phyloP scores from a whole-genome alignment of 1,140 invertebrate genomes.

The Fopius arisanus region DNA sequence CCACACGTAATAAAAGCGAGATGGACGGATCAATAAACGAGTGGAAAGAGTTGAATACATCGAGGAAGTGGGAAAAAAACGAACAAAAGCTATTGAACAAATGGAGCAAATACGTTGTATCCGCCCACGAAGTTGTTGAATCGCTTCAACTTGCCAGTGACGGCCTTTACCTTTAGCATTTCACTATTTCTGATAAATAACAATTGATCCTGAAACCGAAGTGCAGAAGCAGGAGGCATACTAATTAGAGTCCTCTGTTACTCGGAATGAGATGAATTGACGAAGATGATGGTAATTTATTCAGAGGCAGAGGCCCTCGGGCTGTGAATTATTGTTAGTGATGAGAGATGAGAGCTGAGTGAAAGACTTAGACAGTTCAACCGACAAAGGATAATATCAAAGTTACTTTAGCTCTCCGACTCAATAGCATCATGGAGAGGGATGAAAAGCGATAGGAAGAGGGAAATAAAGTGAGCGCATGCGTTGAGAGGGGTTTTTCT shows the following conservation, averaged over 20 bases:
- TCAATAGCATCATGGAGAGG: slow-evolving; percentile 13
- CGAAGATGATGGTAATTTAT: slow-evolving; percentile 27
- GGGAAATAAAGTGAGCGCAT: not conserved
- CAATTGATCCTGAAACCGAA: not conserved
- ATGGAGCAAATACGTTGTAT: not conserved
- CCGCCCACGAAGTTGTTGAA: slow-evolving; percentile 19
- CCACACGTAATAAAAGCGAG: not conserved
- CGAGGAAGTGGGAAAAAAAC: not conserved
- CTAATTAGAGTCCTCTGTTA: too few species aligned
- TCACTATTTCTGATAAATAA: not conserved
- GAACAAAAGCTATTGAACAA: not conserved
- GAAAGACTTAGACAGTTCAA: too few species aligned
- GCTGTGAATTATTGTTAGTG: slow-evolving; percentile 33
- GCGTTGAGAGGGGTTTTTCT: not conserved
- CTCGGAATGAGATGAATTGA: slow-evolving; percentile 3
- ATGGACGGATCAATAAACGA: slow-evolving; percentile 18
- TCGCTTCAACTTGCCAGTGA: not conserved
- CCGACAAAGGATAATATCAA: too few species aligned
- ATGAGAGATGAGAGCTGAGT: too few species aligned
- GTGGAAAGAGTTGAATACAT: slow-evolving; percentile 16
- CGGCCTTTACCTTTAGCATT: slow-evolving; percentile 3
- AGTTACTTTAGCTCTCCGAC: too few species aligned
- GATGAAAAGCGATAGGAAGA: not conserved
- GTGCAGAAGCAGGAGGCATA: too few species aligned
- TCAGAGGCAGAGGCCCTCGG: slow-evolving; percentile 42